Percentiles rank a stretch among this genome's conserved stretches.
Conservation (phyloP, 2,113 vertebrate species). For the Zootoca vivipara region DNA sequence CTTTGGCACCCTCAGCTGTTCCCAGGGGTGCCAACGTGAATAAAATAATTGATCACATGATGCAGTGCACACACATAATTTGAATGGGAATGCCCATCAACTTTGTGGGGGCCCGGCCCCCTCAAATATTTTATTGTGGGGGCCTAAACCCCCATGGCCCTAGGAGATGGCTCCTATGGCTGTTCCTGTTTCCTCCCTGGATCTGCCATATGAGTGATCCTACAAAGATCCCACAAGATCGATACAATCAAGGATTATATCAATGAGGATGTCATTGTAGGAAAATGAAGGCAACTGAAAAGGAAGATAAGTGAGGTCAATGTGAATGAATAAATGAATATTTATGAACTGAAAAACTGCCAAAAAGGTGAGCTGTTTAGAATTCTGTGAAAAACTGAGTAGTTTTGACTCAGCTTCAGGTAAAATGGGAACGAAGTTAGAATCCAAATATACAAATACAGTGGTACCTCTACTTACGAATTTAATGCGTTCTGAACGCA, state of each 20-base stretch:
- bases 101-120: too few species aligned
- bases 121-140: too few species aligned
- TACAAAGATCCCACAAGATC: background rate
- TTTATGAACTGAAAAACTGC: background rate
- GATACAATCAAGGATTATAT: background rate
- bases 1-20: background rate
- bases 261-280: background rate
- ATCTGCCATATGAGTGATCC: background rate
- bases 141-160: too few species aligned
- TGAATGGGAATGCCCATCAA: too few species aligned
- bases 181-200: background rate
- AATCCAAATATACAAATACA: background rate
- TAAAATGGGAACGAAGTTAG: background rate
- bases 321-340: background rate
- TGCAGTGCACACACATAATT: too few species aligned
- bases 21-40: too few species aligned
- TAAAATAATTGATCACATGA: too few species aligned
- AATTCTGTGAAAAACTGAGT: background rate
- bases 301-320: background rate
- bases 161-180: too few species aligned
- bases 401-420: background rate
- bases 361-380: background rate
- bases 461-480: too few species aligned
- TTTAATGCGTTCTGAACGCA: too few species aligned
- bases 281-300: background rate